These are phyloP conservation scores for Trichogramma pretiosum DNA, from an alignment of 1,140 invertebrate genomes.

Conservation along the genomic window DNA sequence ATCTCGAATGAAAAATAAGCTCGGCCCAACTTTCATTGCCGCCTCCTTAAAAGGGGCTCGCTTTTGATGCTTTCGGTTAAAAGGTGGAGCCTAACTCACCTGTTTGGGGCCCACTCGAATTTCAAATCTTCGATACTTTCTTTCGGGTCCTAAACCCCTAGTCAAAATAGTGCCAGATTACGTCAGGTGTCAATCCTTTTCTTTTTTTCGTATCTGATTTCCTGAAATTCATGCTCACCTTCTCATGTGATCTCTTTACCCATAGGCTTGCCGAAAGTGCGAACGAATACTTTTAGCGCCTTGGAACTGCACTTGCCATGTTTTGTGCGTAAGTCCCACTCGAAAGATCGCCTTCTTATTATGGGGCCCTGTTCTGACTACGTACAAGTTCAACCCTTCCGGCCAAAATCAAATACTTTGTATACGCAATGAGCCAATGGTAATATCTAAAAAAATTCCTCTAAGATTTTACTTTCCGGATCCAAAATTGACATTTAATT, in stretches of 20 bases:
- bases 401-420: conserved; percentile 13
- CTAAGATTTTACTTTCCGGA: conserved; percentile 12
- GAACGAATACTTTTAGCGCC: neutral
- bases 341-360: neutral
- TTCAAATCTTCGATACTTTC: conserved; percentile 3
- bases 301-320: neutral
- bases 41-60: too few species aligned
- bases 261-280: neutral
- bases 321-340: too few species aligned
- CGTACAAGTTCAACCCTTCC: conserved; percentile 28
- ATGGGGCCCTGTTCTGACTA: conserved; percentile 22
- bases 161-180: conserved; percentile 28
- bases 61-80: too few species aligned
- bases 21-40: too few species aligned
- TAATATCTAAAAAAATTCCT: conserved; percentile 7
- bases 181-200: conserved; percentile 30
- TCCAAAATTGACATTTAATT: conserved; percentile 33
- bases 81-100: conserved; percentile 11
- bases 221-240: neutral
- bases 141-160: conserved; percentile 10
- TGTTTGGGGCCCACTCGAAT: conserved; percentile 12
- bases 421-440: neutral
- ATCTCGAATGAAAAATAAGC: too few species aligned
- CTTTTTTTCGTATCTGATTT: neutral
- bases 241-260: neutral